Conservation (phyloP, 2,113 vertebrate genomes). For the Ctenodactylus gundi region DNA sequence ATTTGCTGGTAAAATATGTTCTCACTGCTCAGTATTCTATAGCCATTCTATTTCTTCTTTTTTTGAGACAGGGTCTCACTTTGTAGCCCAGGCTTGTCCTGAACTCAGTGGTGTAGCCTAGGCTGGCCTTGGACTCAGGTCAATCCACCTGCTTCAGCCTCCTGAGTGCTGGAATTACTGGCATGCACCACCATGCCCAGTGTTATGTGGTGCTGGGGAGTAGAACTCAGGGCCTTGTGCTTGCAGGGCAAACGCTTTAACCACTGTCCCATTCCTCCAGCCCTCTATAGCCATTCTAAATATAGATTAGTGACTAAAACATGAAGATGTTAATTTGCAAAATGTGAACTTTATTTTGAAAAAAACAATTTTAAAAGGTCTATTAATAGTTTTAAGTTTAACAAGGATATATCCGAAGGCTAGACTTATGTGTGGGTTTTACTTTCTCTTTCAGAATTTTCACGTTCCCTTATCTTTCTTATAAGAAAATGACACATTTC, state of each 20-base stretch:
- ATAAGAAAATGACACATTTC: neutral
- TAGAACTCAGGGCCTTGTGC: too few species aligned
- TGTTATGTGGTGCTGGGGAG: too few species aligned
- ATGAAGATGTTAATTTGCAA: neutral
- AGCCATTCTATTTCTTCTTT: neutral
- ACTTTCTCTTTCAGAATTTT: conserved; percentile 5
- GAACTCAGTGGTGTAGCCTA: too few species aligned
- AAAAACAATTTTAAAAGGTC: neutral
- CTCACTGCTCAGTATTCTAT: neutral
- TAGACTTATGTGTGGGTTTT: neutral
- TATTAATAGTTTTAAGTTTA: neutral
- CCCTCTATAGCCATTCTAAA: neutral
- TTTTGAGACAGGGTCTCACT: too few species aligned
- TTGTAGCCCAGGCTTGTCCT: too few species aligned
- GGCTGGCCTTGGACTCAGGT: too few species aligned
- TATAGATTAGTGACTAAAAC: neutral
- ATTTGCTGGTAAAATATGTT: neutral
- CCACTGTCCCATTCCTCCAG: too few species aligned
- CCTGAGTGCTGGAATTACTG: too few species aligned
- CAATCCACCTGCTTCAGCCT: too few species aligned
- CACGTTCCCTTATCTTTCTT: neutral
- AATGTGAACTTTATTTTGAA: neutral
- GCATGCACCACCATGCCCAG: too few species aligned
- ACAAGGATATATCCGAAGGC: neutral
- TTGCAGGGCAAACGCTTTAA: too few species aligned